phyloP scores from a whole-genome alignment of 2,888 invertebrate species.

The Conchocele bisecta region DNA sequence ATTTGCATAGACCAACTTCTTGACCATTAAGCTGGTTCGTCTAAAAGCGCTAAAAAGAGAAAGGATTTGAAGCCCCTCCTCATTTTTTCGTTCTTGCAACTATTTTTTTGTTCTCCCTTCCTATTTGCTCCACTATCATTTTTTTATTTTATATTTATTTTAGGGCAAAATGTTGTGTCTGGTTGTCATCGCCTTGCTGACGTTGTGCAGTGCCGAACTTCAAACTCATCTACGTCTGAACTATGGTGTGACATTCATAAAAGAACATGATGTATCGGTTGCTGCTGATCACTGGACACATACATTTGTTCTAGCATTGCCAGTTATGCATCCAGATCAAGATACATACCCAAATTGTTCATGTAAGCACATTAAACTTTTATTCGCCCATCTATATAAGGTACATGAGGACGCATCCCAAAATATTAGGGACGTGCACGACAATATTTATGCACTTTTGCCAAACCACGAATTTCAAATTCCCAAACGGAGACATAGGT shows the following conservation, averaged over 20 bases:
- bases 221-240: too few relatives aligned
- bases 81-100: not conserved
- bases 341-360: too few relatives aligned
- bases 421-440: not conserved
- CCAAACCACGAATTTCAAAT: not conserved
- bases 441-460: constrained; percentile 1
- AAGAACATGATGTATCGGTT: not conserved
- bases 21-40: too few relatives aligned
- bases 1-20: too few relatives aligned
- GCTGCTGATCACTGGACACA: constrained; percentile 10
- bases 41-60: too few relatives aligned
- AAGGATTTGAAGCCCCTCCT: too few relatives aligned
- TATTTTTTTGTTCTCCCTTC: not conserved
- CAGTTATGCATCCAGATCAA: too few relatives aligned
- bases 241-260: constrained; percentile 8
- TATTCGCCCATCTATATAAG: not conserved
- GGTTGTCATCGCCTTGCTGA: not conserved
- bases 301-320: constrained; percentile 4
- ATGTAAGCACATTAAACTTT: not conserved
- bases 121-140: too few relatives aligned
- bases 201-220: too few relatives aligned
- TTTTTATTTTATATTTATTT: too few relatives aligned
- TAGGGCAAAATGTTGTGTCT: not conserved
- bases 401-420: not conserved
- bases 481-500: not conserved